These are phyloP conservation scores for Eriosoma lanigerum DNA, from an alignment of 1,140 invertebrate species.

Conservation along the genomic window DNA sequence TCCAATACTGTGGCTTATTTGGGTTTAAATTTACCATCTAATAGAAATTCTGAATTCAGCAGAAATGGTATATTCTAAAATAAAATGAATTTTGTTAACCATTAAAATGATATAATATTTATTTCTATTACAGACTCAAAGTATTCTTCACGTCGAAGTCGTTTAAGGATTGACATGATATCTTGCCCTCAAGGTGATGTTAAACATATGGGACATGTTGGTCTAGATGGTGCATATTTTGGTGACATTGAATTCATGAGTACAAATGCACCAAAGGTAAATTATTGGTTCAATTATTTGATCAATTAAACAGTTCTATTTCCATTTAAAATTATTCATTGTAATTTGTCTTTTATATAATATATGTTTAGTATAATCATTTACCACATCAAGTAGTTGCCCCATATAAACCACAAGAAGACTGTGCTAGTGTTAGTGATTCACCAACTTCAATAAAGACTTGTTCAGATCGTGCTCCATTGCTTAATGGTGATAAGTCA, in stretches of 20 bases:
- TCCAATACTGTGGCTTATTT: slow-evolving; percentile 85
- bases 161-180: slow-evolving; percentile 89
- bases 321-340: no score
- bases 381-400: slow-evolving; percentile 83
- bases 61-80: slow-evolving; percentile 60
- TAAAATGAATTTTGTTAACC: not conserved
- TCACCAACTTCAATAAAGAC: slow-evolving; percentile 57
- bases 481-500: slow-evolving; percentile 56
- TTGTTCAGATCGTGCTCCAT: slow-evolving; percentile 62
- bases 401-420: slow-evolving; percentile 83
- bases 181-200: slow-evolving; percentile 94
- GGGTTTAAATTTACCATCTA: slow-evolving; percentile 75
- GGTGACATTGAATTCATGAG: slow-evolving; percentile 88
- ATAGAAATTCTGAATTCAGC: slow-evolving; percentile 65
- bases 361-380: slow-evolving; percentile 67
- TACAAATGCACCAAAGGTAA: slow-evolving; percentile 59
- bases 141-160: slow-evolving; percentile 67
- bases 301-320: not conserved
- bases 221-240: slow-evolving; percentile 94
- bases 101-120: not conserved
- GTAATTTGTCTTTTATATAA: not conserved
- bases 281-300: not conserved
- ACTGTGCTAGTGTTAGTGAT: slow-evolving; percentile 62
- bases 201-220: slow-evolving; percentile 95
- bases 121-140: slow-evolving; percentile 53